Evolutionary conservation across 2,888 invertebrate genomes (phyloP), one percentile per base, ranked within the genome.

Genomic region (Panopea generosa): DNA sequence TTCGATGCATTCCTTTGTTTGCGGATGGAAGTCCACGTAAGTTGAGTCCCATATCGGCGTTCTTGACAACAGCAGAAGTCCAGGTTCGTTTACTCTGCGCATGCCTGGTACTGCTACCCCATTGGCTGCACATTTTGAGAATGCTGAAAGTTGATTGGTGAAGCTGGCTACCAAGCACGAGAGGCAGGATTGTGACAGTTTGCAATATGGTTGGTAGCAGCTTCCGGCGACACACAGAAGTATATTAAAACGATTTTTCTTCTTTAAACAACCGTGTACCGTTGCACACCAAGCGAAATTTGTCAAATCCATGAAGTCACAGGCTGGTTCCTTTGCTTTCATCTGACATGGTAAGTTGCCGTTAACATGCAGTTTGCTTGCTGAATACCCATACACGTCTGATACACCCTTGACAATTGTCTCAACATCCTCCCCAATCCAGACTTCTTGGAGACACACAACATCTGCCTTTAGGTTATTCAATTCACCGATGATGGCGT

Each of bases 401-500:
- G 56, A 20, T 18, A 76, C 45, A n/a, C 43, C 49, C 6, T 55
- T 27, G 1, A 53, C 57, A n/a, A 76, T 49, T 24, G 33, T n/a
- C 40, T 76, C 75, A 7, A 76, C 56, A 52, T 76, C 75, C 29
- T 76, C 60, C 6, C 70, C 75, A 22, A 76, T 61, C 75, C 75
- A 76, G 38, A 76, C 69, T 57, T 76, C 75, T 27, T 76, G 75
- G 6, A 76, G 33, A 29, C 75, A 76, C 14, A 66, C 66, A 18
- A 76, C 61, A 33, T 76, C 75, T 3, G 70, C 75, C 26, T 76
- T 49, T 29, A 76, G n/a, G 26, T 56, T 53, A 18, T 45, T 55
- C 4, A 76, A 55, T 33, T 60, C 75, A 16, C 47, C n/a, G 27
- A 57, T 61, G 27, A 76, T 70, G 20, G 70, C 70, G 18, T 56